Evolutionary conservation across 2,113 vertebrate species (phyloP), one percentile per base, ranked within the genome.

Genomic region (Melospiza georgiana): DNA sequence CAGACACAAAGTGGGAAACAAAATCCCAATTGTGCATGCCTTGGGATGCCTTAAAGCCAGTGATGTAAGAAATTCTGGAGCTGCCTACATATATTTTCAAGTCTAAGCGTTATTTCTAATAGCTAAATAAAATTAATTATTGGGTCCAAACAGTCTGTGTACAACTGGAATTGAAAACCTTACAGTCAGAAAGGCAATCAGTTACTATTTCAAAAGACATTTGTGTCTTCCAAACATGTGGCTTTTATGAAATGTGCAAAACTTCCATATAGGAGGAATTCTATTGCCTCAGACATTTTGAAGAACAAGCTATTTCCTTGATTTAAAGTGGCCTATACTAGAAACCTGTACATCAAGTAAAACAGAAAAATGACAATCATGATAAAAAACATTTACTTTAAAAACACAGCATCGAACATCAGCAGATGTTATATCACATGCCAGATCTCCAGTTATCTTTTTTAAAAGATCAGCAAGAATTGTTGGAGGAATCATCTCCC

Each of bases 351-450:
- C 20, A 43, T 43, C 28, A 49, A 18, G 13, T 52, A 52, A 87
- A 79, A 66, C 4, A 41, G 4, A 69, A 59, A 86, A 62, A 49
- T 25, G 0, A 44, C 15, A 43, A 30, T 13, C 10, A 41, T 28
- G 1, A 44, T 58, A 54, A 66, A 73, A 83, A 89, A 33, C 6
- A 39, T 30, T 82, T 96, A 99, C 99, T 98, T 99, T 99, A 97
- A 99, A 99, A 95, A 99, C 99, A 15, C 98, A 98, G 80, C 99
- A 99, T 24, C 99, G 98, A 62, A 99, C 99, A 48, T 99, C 99
- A 10, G 99, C 98, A 25, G 98, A 99, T 95, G 98, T 98, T 43
- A 49, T 12, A 94, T 99, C 99, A 44, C 89, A 94, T 0, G 98
- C 97, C 78, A 99, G 97, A 8, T 99, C 98, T 79, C 77, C 95